Evolutionary conservation across 2,113 vertebrate genomes (phyloP), one percentile per base, ranked within the genome.

Genomic region (Varanus komodoensis): DNA sequence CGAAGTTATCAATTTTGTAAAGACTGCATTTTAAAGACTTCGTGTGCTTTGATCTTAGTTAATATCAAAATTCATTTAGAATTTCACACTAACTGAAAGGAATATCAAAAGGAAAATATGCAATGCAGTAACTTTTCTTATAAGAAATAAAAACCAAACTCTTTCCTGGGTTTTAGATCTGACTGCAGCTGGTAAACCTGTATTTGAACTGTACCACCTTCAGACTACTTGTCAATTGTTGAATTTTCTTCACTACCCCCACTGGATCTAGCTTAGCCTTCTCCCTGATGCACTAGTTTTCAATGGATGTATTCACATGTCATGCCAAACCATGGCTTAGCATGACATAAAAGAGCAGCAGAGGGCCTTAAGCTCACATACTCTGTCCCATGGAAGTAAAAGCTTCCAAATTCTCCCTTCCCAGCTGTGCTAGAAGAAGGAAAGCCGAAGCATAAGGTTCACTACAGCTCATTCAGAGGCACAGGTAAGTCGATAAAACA

Each of bases 1-100:
- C 57, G 57, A 9, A 34, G 90, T 93, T 91, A 8, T 61, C 89
- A 87, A 82, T 3, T 50, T 82, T 64, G 50, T 69, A 69, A 44
- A 85, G 8, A 52, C 25, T 48, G 15, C 25, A 57, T 64, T 89
- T 89, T 84, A 91, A 81, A 74, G 84, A 71, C 15, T 82, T 64
- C 17, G 8, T 38, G 74, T 23, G 38, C 8, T 75, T n/a, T 4
- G 6, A 73, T 84, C 54, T 57, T 29, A 75, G 27, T 15, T 75
- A 21, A 19, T 81, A 89, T 75, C 88, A 75, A 14, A 5, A 5
- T 75, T 48, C 50, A 4, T 79, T 87, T 87, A 79, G 25, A 64
- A 12, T 23, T 67, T 50, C 17, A n/a, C n/a, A 6, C 21, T 85
- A n/a, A 25, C 23, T 2, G 29, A 25, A 12, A 32, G 34, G 23